Evolutionary conservation across 2,797 vertebrate species (phyloP), one percentile per base, ranked within the genome.

Genomic region (Sphenopsis melanotis): DNA sequence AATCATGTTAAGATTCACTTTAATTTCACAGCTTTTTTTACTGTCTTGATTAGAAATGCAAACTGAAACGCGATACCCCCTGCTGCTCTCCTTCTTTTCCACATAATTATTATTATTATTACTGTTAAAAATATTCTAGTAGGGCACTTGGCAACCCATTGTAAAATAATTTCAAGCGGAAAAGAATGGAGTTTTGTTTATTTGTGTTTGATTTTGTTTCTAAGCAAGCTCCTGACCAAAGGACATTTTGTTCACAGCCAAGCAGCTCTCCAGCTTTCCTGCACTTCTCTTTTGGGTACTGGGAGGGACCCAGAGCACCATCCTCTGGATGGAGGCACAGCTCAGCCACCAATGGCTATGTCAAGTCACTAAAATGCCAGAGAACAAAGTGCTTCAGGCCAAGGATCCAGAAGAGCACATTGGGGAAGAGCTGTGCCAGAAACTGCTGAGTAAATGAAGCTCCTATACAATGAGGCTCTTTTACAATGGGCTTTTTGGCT

Each of bases 1-100:
- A 90, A 94, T 90, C 80, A 84, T 23, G 65, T 94, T 93, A 93
- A 89, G 56, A 83, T 76, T 88, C 87, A 70, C 59, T 90, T 86
- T 90, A 82, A 94, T 87, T 95, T 87, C 74, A 93, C 66, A 90
- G 80, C 44, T 11, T 96, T 94, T 94, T 77, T 70, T 78, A 47
- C 39, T 71, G n/a, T 49, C 86, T 90, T 82, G 36, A 90, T 88
- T 94, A 88, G 47, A 82, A 65, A 18, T 34, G 9, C 19, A 52
- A 63, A 41, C 59, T 61, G 61, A 85, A 85, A 65, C 72, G 50
- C 0, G 0, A 78, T n/a, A 72, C 17, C 74, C 17, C 74, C 42
- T 71, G 65, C 30, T 4, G 4, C 57, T 94, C 64, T 71, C 42
- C 26, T 55, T 47, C 26, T 81, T 93, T 90, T 82, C 61, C 47